phyloP scores from a whole-genome alignment of 1,140 invertebrate species.

The Plutomurus gul region DNA sequence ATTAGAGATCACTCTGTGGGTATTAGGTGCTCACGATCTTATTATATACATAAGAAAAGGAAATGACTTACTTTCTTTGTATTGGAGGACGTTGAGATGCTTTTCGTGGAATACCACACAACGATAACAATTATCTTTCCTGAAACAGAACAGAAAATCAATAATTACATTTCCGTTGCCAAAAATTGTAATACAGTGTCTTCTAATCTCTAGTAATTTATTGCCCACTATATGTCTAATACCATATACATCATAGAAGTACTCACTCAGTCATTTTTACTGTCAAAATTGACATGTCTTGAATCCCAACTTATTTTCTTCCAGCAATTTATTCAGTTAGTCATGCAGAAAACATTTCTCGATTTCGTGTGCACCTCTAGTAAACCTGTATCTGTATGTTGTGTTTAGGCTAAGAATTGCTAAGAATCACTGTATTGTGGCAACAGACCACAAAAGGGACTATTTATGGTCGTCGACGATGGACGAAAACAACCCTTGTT shows the following conservation, averaged over 20 bases:
- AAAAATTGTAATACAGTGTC: no score
- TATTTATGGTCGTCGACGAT: no score
- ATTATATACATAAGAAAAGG: background rate
- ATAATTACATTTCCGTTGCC: background rate
- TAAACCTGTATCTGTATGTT: no score
- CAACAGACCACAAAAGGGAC: no score
- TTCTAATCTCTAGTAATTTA: background rate
- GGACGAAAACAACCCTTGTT: no score
- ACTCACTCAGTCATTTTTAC: no score
- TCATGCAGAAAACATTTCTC: background rate
- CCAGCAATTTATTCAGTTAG: background rate
- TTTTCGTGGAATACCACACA: constrained; percentile 68
- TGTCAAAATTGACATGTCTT: no score
- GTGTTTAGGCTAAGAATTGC: no score
- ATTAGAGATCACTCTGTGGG: background rate
- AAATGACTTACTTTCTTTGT: constrained; percentile 72
- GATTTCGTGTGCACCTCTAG: no score
- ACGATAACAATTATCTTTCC: constrained; percentile 63
- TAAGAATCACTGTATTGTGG: no score
- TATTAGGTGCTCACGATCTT: background rate
- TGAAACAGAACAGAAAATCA: constrained; percentile 38
- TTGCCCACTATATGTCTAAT: background rate
- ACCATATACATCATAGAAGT: no score
- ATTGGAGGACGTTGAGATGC: constrained; percentile 69
- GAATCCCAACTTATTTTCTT: no score